Percentiles rank a stretch among this genome's conserved stretches.
Conservation (phyloP, 2,113 vertebrate species). For the Tachysurus vachellii region DNA sequence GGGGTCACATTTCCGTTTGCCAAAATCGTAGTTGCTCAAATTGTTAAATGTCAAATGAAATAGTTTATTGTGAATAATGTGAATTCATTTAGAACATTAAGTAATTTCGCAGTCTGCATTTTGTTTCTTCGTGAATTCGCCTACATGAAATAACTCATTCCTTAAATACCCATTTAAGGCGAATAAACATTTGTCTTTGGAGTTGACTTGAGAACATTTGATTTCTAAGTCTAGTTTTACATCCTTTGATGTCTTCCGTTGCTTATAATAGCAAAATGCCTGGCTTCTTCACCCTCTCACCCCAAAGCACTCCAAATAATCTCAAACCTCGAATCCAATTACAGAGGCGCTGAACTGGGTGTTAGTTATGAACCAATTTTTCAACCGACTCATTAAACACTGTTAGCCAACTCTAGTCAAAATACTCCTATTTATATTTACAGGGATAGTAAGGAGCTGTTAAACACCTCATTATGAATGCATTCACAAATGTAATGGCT, state of each 20-base stretch:
- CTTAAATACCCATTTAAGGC: background rate
- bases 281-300: slow-evolving; percentile 21
- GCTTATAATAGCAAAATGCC: background rate
- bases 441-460: slow-evolving; percentile 41
- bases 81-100: background rate
- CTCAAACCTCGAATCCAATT: slow-evolving; percentile 74
- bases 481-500: slow-evolving; percentile 65
- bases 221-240: background rate
- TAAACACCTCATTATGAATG: slow-evolving; percentile 50
- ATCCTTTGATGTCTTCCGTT: slow-evolving; percentile 1
- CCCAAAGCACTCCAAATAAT: slow-evolving; percentile 27
- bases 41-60: background rate
- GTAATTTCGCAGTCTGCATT: background rate
- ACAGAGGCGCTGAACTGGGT: slow-evolving; percentile 78
- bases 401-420: slow-evolving; percentile 8
- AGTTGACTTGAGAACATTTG: background rate
- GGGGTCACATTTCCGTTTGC: slow-evolving; percentile 2
- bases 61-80: background rate
- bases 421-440: slow-evolving; percentile 59
- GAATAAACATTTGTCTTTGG: background rate
- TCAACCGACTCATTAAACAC: slow-evolving; percentile 13
- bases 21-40: background rate
- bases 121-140: background rate
- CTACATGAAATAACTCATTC: background rate
- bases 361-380: slow-evolving; percentile 66